Base-by-base conservation (phyloP, 23 tunicate genomes). In the Clavelina lepadiformis region DNA sequence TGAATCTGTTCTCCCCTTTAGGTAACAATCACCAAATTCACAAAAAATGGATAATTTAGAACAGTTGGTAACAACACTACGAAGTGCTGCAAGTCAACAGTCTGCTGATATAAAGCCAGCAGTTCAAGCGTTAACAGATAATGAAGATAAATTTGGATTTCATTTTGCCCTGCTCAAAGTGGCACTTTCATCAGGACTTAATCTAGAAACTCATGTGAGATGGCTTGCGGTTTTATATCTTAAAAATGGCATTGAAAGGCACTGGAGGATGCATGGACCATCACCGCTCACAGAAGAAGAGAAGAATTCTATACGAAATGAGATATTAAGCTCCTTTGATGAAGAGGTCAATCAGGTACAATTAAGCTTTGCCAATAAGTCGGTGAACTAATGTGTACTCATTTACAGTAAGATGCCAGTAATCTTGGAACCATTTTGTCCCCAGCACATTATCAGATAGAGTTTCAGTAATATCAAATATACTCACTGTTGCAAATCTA, bases 231-330 rank as follows among this genome's bases (percentile, higher is more conserved):
- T 60, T 33, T n/a, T 88, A 11, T 71, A 63, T 49, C 33, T 88
- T 1, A 88, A 88, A 68, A 79, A 88, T 65, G 96, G 96, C 1
- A 67, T 88, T 35, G 87, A 88, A 5, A 66, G 74, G 11, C 69
- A 68, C 32, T 88, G 96, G 96, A 73, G 96, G 49, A 46, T 82
- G 0, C 78, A 73, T 7, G 69, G 79, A 33, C 56, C 85, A n/a
- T 33, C 69, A 5, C 82, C 80, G 1, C 45, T 86, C 5, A 15
- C 52, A 3, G 51, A 73, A 26, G 74, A 73, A 5, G 78, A 74
- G 20, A 79, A 88, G 35, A 34, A 33, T 2, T 22, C 54, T n/a
- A 88, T 88, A 2, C 58, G 59, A 68, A 47, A 67, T 7, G 74
- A 78, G 28, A 67, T 88, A 3, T 60, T 58, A 29, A 28, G 25